Evolutionary conservation across 2,113 vertebrate genomes (phyloP), one percentile per base, ranked within the genome.

Genomic region (Acanthochromis polyacanthus): DNA sequence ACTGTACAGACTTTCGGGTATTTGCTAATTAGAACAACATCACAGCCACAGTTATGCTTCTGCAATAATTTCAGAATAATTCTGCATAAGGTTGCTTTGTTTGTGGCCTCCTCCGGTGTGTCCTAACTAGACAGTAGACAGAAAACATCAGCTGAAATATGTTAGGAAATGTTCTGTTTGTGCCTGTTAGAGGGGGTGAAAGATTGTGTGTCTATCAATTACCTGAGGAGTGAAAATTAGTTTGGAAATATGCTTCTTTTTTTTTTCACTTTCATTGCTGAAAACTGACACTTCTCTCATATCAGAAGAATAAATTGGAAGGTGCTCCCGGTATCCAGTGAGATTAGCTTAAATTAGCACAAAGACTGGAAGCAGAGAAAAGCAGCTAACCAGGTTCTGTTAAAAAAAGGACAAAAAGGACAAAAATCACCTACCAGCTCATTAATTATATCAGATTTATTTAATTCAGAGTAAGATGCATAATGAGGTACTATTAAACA

Each of bases 11-110:
- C 22, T 22, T 25, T 25, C 50, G 70, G 64, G 58, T 55, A 64
- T 28, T 58, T 77, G 66, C 30, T 71, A 72, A 82, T 73, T 77
- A 77, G 55, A 66, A 59, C 43, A 68, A n/a, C 30, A 75, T 3
- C 56, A 63, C 22, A 46, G 19, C 48, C 48, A 22, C 22, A 80
- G 20, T 53, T 32, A 20, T 38, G 11, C 22, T 59, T 48, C 53
- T 65, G 25, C 17, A 77, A 10, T 30, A 38, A 59, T 50, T 30
- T 78, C 52, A n/a, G 52, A 73, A 71, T 76, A 74, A 67, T 71
- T 63, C 51, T 65, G 20, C 46, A 62, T 25, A 23, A 50, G 30
- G 52, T 51, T 43, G 40, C 40, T 43, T 43, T 15, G 40, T 43
- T 43, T 43, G 40, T 15, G 10, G 40, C 40, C 40, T 43, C 40